phyloP scores from a whole-genome alignment of 2,888 invertebrate species.

The Drosophila subsilvestris region DNA sequence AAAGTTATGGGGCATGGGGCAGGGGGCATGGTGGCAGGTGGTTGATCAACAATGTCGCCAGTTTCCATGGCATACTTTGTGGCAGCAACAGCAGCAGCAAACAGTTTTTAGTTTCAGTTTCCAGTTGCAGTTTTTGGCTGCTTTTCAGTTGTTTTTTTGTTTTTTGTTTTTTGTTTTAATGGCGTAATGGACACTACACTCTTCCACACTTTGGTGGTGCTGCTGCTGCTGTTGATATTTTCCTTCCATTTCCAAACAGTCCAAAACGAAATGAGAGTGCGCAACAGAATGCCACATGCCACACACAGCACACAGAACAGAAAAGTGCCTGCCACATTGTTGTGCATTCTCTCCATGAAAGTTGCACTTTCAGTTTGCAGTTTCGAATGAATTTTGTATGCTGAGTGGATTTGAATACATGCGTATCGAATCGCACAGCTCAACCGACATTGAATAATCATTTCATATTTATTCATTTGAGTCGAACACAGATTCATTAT shows the following conservation, averaged over 20 bases:
- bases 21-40: constrained; percentile 16
- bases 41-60: constrained; percentile 70
- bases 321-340: constrained; percentile 8
- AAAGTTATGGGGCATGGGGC: not conserved
- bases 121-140: constrained; percentile 22
- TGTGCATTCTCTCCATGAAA: not conserved
- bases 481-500: not conserved
- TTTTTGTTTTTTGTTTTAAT: constrained; percentile 25
- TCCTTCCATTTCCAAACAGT: constrained; percentile 2
- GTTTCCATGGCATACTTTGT: constrained; percentile 74
- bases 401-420: not conserved
- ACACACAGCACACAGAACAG: not conserved
- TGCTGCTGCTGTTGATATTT: not conserved
- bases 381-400: too few relatives aligned
- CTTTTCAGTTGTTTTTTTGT: not conserved
- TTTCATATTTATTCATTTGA: not conserved
- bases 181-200: constrained; percentile 33
- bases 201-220: not conserved
- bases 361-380: not conserved
- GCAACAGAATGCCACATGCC: constrained; percentile 6
- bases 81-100: constrained; percentile 52
- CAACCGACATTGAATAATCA: too few relatives aligned
- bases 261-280: constrained; percentile 4
- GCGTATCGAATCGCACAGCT: not conserved
- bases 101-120: constrained; percentile 40